These are phyloP conservation scores for Poeciliopsis infans DNA, from an alignment of 2,797 vertebrate species.

Conservation along the genomic window DNA sequence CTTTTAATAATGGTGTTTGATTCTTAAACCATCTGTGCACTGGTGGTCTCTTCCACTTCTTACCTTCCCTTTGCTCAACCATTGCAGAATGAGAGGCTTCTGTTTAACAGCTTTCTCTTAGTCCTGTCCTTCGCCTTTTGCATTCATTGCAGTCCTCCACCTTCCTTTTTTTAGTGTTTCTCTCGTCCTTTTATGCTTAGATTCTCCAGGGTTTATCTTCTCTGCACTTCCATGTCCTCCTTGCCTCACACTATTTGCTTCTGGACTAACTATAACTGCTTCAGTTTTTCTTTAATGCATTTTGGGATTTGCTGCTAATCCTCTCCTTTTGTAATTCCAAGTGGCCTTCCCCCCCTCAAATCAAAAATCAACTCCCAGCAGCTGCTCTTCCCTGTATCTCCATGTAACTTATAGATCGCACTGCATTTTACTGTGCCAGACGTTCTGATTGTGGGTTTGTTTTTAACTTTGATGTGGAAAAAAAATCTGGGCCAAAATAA, in stretches of 20 bases:
- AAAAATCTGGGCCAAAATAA: constrained; percentile 45
- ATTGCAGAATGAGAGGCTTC: constrained; percentile 31
- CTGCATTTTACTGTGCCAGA: constrained; percentile 62
- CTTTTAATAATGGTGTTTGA: constrained; percentile 46
- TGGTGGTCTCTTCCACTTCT: constrained; percentile 53
- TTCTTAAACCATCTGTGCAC: constrained; percentile 46
- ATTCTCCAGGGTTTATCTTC: constrained; percentile 21
- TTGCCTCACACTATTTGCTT: constrained; percentile 47
- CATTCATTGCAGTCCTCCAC: constrained; percentile 25
- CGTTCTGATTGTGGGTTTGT: constrained; percentile 58
- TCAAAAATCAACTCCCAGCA: constrained; percentile 49
- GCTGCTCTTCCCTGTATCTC: constrained; percentile 56
- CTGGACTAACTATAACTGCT: constrained; percentile 64
- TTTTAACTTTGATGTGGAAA: constrained; percentile 52
- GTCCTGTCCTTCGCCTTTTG: constrained; percentile 16
- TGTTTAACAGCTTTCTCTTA: constrained; percentile 7
- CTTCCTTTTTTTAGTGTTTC: constrained; percentile 18
- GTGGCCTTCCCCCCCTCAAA: constrained; percentile 47
- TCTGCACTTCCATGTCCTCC: constrained; percentile 8
- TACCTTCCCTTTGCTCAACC: constrained; percentile 28
- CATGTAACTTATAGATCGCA: constrained; percentile 41
- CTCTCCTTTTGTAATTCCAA: constrained; percentile 47
- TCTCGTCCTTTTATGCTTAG: constrained; percentile 22
- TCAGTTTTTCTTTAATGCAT: constrained; percentile 51
- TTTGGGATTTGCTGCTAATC: constrained; percentile 50